Evolutionary conservation across 30 jellyfish, hydroid and myxozoan species (phyloP), one percentile per base, ranked within the genome.

Genomic region (Cassiopea andromeda): DNA sequence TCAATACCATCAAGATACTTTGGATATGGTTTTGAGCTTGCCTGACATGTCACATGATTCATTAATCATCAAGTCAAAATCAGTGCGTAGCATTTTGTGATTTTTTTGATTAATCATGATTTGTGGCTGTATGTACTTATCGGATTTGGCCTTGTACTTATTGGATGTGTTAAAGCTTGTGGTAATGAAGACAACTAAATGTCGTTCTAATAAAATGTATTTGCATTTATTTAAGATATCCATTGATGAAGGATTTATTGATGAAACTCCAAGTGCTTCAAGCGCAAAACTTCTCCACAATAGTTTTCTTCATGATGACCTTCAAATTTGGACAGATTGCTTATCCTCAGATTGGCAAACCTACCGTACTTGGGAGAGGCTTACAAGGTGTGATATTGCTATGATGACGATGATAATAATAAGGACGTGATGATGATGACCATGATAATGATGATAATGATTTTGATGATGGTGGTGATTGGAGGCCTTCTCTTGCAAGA

Each of bases 191-290:
- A 5, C 6, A 74, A 46, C 27, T 46, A 6, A 46, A 74, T 17
- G 4, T 74, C 6, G 27, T 74, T 15, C n/a, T 44, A 74, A 46
- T 14, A 46, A 27, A 14, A 38, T 47, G 38, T 54, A 54, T 3
- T 54, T 54, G 38, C 12, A 54, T 10, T 66, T 43, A 1, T 19
- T 19, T 43, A 1, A 87, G 94, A n/a, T 50, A 9, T 87, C 90
- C 7, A 74, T 67, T 59, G 94, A 87, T 87, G 94, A 87, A 70
- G 94, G 94, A n/a, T 87, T 87, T 71, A 82, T 87, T 44, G 94
- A 87, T 67, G 94, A 87, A 50, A 60, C 79, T 10, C 14, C 90
- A 47, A 87, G 82, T 44, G n/a, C 7, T 14, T 1, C 85, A 46
- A 70, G 46, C 68, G 48, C 10, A 45, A 69, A 75, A 2, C n/a